These are phyloP conservation scores for Chymomyza costata DNA, from an alignment of 1,140 invertebrate genomes.

Conservation along the genomic window DNA sequence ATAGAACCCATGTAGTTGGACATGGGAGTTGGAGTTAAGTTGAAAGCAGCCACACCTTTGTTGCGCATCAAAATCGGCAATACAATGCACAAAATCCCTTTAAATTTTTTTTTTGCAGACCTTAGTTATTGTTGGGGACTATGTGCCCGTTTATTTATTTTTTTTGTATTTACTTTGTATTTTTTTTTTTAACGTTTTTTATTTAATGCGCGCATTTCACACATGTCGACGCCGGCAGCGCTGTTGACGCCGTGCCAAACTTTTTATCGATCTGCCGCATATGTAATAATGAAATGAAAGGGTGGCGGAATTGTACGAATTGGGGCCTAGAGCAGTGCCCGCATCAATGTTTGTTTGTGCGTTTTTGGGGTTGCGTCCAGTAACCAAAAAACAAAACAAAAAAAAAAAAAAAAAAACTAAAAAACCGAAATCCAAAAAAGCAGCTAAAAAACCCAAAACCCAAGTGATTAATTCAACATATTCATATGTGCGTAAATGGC, in stretches of 20 bases:
- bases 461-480: conserved; percentile 70
- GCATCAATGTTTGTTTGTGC: conserved; percentile 33
- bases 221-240: conserved; percentile 47
- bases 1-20: too few species aligned
- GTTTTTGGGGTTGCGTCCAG: conserved; percentile 12
- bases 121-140: conserved; percentile 2
- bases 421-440: conserved; percentile 8
- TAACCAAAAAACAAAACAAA: conserved; percentile 12
- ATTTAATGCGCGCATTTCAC: conserved; percentile 70
- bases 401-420: conserved; percentile 16
- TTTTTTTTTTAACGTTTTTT: conserved; percentile 51
- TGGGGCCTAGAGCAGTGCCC: conserved; percentile 42
- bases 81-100: conserved; percentile 31
- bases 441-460: conserved; percentile 48
- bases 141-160: not conserved
- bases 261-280: conserved; percentile 64
- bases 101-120: not conserved
- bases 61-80: conserved; percentile 29
- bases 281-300: conserved; percentile 36
- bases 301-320: too few species aligned
- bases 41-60: conserved; percentile 16
- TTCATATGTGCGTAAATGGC: conserved; percentile 53
- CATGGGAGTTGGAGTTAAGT: not conserved
- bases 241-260: conserved; percentile 30
- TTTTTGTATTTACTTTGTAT: not conserved